Base-by-base conservation (phyloP, 2,888 invertebrate species). In the Acanthosepion esculentum region DNA sequence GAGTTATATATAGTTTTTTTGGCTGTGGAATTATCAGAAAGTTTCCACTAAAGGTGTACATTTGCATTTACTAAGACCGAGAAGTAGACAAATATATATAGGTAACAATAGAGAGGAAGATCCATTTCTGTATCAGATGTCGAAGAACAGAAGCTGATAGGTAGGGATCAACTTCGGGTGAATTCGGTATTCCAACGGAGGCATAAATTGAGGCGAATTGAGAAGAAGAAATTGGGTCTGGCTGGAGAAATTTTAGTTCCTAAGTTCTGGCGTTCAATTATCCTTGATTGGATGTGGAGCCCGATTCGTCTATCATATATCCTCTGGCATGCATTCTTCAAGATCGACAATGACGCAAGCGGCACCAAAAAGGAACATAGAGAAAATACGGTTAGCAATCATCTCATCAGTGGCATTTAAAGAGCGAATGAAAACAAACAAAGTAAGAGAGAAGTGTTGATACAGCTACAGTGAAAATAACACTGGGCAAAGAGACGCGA, bases 341-440 rank as follows among this genome's bases (percentile, higher is more conserved):
- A 8, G 23, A 23, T 26, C n/a, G 78, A 33, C 78, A n/a, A 78
- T n/a, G n/a, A 23, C 78, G 18, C n/a, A 78, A 23, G n/a, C 12
- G n/a, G 15, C 78, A 78, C n/a, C 10, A 33, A 33, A 33, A 78
- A n/a, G n/a, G n/a, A 33, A 78, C n/a, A 33, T 33, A n/a, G n/a
- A 78, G n/a, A n/a, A 78, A 78, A 78, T 12, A n/a, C n/a, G 12
- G 78, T 33, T 78, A 78, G 33, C 78, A 78, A 78, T 78, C 78
- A 78, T 78, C 78, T 78, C 78, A 33, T 78, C 78, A 78, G 78
- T n/a, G n/a, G 78, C 78, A 78, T 78, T 78, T 78, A n/a, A 78
- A 78, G 78, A 78, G n/a, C 15, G n/a, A 33, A n/a, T 12, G 78
- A n/a, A 78, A 78, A n/a, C n/a, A 78, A 78, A 78, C 78, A 78